Evolutionary conservation across 2,113 vertebrate species (phyloP).

Genomic region (Morphnarchus princeps): DNA sequence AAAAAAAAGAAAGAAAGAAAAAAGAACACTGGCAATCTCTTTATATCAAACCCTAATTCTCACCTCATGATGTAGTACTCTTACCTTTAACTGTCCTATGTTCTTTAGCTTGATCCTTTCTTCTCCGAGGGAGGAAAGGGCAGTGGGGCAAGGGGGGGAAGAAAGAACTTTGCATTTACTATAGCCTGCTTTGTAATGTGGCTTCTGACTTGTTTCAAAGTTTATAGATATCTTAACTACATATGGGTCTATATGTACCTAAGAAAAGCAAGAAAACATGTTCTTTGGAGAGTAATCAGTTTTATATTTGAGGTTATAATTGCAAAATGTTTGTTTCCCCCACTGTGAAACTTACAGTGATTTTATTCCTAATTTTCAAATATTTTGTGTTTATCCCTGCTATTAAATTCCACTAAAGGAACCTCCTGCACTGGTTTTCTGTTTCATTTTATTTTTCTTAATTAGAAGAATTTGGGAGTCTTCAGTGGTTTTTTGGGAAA

Average conservation of each 20-base stretch:
- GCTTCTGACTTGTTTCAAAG: neutral
- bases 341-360: neutral
- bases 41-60: neutral
- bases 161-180: neutral
- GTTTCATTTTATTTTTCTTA: neutral
- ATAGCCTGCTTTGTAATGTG: neutral
- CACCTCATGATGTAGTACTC: neutral
- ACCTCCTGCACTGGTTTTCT: neutral
- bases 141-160: accelerated
- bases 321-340: neutral
- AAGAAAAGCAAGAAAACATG: neutral
- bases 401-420: neutral
- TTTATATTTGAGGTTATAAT: neutral
- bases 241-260: neutral
- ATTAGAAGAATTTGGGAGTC: neutral
- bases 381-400: neutral
- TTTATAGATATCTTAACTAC: neutral
- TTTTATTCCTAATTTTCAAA: neutral
- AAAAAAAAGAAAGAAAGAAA: too few species aligned
- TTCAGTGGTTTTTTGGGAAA: neutral
- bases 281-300: neutral
- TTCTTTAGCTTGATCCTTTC: neutral
- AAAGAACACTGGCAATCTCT: neutral
- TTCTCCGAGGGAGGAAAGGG: neutral
- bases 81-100: neutral